These are phyloP conservation scores for Cecidostiba fungosa DNA, from an alignment of 2,888 invertebrate species.

Conservation along the genomic window DNA sequence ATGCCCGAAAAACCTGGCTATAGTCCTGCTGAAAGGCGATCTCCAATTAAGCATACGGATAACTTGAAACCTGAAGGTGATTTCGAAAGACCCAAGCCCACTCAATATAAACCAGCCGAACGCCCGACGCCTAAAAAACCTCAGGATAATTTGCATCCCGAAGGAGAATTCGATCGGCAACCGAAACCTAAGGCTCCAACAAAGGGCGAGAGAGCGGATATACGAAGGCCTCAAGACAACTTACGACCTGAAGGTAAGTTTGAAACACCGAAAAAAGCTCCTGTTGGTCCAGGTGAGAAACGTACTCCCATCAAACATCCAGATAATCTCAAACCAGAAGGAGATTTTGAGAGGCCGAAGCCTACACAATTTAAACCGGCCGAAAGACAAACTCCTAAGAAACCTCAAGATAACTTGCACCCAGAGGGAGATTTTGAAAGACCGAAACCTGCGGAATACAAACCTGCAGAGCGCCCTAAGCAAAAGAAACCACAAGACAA, in stretches of 20 bases:
- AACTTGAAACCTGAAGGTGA: constrained; percentile 83
- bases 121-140: constrained; percentile 76
- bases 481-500: constrained; percentile 78
- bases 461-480: constrained; percentile 77
- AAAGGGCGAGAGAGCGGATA: constrained; percentile 78
- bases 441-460: constrained; percentile 78
- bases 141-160: constrained; percentile 83
- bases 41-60: constrained; percentile 63
- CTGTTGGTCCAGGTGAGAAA: constrained; percentile 79
- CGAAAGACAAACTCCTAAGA: constrained; percentile 78
- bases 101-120: constrained; percentile 71
- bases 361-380: constrained; percentile 75
- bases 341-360: constrained; percentile 81
- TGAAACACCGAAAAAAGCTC: constrained; percentile 81
- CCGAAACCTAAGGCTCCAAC: constrained; percentile 78
- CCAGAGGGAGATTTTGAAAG: constrained; percentile 82
- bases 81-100: constrained; percentile 75
- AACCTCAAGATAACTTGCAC: constrained; percentile 81
- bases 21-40: constrained; percentile 78
- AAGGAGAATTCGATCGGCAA: constrained; percentile 78
- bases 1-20: constrained; percentile 68
- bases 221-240: constrained; percentile 80
- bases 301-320: constrained; percentile 76
- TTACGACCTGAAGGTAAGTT: constrained; percentile 82
- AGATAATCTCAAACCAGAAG: constrained; percentile 79